Percentiles rank a stretch among this genome's conserved stretches.
Conservation (phyloP, 2,888 invertebrate genomes). For the Sussaba pulchella region DNA sequence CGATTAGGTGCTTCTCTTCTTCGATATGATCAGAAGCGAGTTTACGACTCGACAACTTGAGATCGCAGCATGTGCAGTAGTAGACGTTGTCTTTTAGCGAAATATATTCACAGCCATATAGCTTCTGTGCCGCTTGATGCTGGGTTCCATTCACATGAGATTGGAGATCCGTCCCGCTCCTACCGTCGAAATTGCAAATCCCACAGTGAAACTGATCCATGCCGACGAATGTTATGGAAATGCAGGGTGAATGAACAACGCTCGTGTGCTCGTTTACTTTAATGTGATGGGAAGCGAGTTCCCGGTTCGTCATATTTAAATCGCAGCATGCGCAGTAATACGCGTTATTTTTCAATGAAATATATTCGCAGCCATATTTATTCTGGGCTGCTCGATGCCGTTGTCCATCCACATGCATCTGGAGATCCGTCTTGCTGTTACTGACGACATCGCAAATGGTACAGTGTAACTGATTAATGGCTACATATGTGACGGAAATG, state of each 20-base stretch:
- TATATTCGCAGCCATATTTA: neutral
- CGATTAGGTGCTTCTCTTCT: neutral
- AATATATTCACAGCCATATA: neutral
- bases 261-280: neutral
- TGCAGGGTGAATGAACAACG: neutral
- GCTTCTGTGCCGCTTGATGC: neutral
- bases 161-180: neutral
- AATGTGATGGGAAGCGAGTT: neutral
- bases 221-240: neutral
- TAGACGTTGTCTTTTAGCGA: neutral
- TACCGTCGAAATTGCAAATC: neutral
- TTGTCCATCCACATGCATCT: neutral
- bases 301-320: neutral
- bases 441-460: neutral
- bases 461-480: neutral
- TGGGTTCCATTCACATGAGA: neutral
- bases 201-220: neutral
- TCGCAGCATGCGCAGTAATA: constrained; percentile 27
- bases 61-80: constrained; percentile 26
- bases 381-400: neutral
- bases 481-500: neutral
- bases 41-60: neutral
- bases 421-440: neutral
- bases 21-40: constrained; percentile 1
- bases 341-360: neutral